phyloP scores from a whole-genome alignment of 2,888 invertebrate genomes.

The Heliconius hortense region DNA sequence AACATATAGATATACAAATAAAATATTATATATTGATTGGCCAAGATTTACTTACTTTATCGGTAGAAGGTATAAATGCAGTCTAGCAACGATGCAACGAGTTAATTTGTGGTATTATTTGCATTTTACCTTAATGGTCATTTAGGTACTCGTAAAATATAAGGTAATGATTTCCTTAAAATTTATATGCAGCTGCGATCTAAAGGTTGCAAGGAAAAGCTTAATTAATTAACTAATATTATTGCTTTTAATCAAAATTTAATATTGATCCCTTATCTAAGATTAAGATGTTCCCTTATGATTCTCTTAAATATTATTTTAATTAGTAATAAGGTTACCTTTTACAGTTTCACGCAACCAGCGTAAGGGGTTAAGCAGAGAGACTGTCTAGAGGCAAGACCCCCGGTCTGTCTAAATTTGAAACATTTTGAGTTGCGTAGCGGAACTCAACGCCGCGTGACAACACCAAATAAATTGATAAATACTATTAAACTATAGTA shows the following conservation, averaged over 20 bases:
- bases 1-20: neutral
- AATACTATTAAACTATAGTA: neutral
- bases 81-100: constrained; percentile 13
- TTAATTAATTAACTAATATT: too few relatives aligned
- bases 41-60: constrained; percentile 16
- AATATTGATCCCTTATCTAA: too few relatives aligned
- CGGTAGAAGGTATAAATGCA: constrained; percentile 1
- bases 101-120: constrained; percentile 21
- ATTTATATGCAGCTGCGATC: neutral
- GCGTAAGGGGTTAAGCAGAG: too few relatives aligned
- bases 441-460: neutral
- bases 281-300: too few relatives aligned
- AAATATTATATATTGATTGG: constrained; percentile 17
- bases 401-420: neutral
- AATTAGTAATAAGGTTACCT: too few relatives aligned
- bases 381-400: too few relatives aligned
- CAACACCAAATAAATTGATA: neutral
- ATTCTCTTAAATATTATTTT: too few relatives aligned
- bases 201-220: too few relatives aligned
- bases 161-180: constrained; percentile 8
- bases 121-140: constrained; percentile 22
- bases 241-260: too few relatives aligned
- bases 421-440: neutral
- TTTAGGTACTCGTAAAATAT: constrained; percentile 2
- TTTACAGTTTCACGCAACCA: too few relatives aligned